Conservation (phyloP, 2,797 vertebrate species). For the Cuculus canorus region DNA sequence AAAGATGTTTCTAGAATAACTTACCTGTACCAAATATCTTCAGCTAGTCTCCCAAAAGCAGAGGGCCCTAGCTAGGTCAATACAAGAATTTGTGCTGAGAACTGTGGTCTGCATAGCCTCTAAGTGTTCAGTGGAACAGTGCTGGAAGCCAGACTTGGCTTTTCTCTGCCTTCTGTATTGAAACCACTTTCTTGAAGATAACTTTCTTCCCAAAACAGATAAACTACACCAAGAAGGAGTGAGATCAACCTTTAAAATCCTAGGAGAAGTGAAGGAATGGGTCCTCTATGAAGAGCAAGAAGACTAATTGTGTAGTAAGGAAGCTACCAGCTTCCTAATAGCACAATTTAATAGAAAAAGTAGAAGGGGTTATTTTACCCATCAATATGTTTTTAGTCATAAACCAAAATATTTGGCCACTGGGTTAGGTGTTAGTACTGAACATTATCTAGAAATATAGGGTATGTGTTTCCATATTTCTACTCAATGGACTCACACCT, state of each 20-base stretch:
- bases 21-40: neutral
- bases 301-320: neutral
- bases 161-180: neutral
- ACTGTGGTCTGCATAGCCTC: neutral
- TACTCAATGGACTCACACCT: neutral
- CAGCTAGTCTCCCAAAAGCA: neutral
- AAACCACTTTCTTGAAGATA: neutral
- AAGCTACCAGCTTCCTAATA: neutral
- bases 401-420: neutral
- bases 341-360: slow-evolving; percentile 26
- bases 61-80: neutral
- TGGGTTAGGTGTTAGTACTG: neutral
- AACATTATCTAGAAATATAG: neutral
- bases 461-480: neutral
- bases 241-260: neutral
- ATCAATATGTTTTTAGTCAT: neutral
- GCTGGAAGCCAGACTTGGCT: neutral
- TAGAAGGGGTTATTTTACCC: neutral
- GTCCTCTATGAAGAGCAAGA: neutral
- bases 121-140: neutral
- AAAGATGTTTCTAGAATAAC: neutral
- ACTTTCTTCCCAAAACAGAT: neutral
- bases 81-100: neutral
- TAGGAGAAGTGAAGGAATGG: neutral
- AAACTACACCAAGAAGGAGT: neutral